Base-by-base conservation (phyloP, 2,888 invertebrate species). In the Heliconius aoede region DNA sequence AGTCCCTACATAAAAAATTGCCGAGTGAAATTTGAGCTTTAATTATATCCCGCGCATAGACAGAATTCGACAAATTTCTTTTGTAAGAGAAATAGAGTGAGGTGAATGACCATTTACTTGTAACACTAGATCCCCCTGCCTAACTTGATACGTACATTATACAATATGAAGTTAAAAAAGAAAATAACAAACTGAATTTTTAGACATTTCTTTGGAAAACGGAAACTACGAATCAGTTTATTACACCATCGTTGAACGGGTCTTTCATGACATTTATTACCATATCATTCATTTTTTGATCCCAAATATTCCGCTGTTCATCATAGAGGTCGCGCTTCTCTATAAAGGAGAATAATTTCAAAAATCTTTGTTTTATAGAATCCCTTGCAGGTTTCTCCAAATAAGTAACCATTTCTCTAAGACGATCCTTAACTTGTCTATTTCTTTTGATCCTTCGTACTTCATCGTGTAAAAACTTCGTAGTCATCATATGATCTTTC, bases 401-500 rank as follows among this genome's bases (percentile, higher is more conserved):
- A 80, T 80, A 82, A 0, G 80, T 76, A 0, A 89, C 82, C 86
- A 91, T 87, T 72, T 72, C 24, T 72, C 88, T 86, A 4, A 88
- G 58, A 0, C 78, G 76, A 67, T 89, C 88, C 55, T 81, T 85
- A 0, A 88, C 80, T 8, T 40, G 24, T 2, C 80, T 80, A 0
- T 82, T 78, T 4, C 46, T 74, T 32, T 78, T 46, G 7, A 90
- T 89, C 61, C 88, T 85, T 60, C 82, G 55, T 72, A 90, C 81
- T 83, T 90, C 89, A 0, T 82, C 73, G 58, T 86, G 84, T 4
- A 90, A 81, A 81, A 88, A 89, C 15, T 83, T 80, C 0, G 89
- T 86, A 0, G 83, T 77, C 74, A 30, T 9, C 79, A 81, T 64
- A 60, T 84, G 80, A 0, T 79, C 69, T 26, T 79, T 64, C 72